Evolutionary conservation across 2,888 invertebrate species (phyloP), one percentile per base, ranked within the genome.

Genomic region (Bellardia bayeri): DNA sequence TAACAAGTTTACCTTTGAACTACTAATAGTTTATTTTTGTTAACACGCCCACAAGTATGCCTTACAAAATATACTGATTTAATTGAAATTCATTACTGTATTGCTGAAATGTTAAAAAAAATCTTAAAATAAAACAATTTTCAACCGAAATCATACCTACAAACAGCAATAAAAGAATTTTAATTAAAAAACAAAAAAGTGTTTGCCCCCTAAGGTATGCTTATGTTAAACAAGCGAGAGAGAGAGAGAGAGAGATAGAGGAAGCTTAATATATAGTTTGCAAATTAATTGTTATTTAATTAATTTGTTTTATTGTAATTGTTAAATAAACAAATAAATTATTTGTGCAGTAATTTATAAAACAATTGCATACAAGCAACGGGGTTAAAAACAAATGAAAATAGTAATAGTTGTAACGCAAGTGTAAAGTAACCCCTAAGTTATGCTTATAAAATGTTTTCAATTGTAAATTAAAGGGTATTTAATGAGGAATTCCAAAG

Each of bases 151-250:
- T 49, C 33, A 33, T 11, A 7, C 49, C 37, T 16, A 14, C 5
- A 64, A 76, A 16, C 33, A 23, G 49, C 33, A 45, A 37, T 58
- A 68, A 68, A 79, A 37, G 58, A 79, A 69, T 79, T 79, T 49
- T 9, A 68, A 68, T 78, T 56, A 54, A 78, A 58, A 54, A 7
- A 14, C 7, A 23, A 54, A 33, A 37, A 37, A 37, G 6, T 6
- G 6, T 37, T 37, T 5, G 37, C 37, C 5, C 79, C 45, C 30
- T 5, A 16, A 58, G 14, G 68, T 49, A 79, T 79, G 49, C 68
- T 40, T 2, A 13, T 16, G 13, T 49, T 23, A 23, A 64, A 58
- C n/a, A 54, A 37, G 51, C 40, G 0, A 2, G 1, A 14, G 14
- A 45, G 2, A 63, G 23, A 33, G 33, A 37, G 51, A 51, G 16